A percentile compares a stretch with the other conserved stretches of the same genome.
Conservation (phyloP, 92 coral and sea anemone genomes). For the Bergia puertoricense region DNA sequence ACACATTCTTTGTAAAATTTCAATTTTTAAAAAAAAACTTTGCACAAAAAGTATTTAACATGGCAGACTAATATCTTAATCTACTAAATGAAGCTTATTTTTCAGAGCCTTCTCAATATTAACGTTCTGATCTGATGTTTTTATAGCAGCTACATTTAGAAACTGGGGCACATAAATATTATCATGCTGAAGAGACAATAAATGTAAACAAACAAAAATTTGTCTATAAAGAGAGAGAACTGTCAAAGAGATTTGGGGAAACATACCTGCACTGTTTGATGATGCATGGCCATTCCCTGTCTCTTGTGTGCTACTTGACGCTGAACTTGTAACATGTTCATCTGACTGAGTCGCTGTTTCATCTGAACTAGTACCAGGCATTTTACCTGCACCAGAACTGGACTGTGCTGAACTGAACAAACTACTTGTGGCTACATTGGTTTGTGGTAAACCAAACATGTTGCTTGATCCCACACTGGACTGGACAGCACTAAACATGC, state of each 20-base stretch:
- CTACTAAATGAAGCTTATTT: no score
- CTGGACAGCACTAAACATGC: background rate
- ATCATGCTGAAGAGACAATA: no score
- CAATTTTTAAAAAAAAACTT: no score
- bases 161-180: no score
- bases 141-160: no score
- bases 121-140: no score
- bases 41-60: no score
- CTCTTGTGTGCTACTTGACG: background rate
- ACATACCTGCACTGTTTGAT: constrained; percentile 25
- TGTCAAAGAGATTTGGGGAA: background rate
- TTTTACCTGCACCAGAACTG: constrained; percentile 21
- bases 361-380: constrained; percentile 3
- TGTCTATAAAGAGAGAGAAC: background rate
- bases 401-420: background rate
- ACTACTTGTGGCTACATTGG: background rate
- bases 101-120: no score
- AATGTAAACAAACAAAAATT: no score
- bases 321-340: constrained; percentile 24
- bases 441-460: background rate
- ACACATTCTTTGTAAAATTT: no score
- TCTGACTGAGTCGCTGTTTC: constrained; percentile 33
- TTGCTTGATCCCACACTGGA: background rate
- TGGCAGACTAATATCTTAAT: no score
- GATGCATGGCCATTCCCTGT: constrained; percentile 13